Base-by-base conservation (phyloP, 2,113 vertebrate genomes). In the Leuciscus idus region DNA sequence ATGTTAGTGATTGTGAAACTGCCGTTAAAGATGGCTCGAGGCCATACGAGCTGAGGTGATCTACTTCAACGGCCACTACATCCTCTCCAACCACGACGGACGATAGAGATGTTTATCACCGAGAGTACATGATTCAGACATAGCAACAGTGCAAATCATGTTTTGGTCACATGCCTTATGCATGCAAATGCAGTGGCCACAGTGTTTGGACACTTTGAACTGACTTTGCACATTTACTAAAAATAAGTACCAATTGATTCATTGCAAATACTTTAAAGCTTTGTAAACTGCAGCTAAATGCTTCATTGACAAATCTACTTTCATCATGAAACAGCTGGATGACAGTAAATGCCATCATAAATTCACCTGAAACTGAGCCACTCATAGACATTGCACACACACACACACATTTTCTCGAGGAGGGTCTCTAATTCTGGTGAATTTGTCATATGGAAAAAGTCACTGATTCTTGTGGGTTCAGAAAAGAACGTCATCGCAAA, bases 1-100 rank as follows among this genome's bases (percentile, higher is more conserved):
- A 50, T 15, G 39, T 83, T 85, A 88, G 70, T 85, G 87, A 82
- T 85, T 83, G 39, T 85, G 87, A 88, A 88, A 88, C 72, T 83
- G 52, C 73, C 84, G 87, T 88, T 86, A 84, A 43, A 28, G 50
- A 81, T 81, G 80, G 52, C 73, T 74, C 8, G 21, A 39, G 48
- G 74, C 77, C 57, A 46, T 43, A 11, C n/a, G n/a, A 30, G n/a
- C 12, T 21, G 59, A 48, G 59, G 79, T 48, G 59, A 81, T 43
- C 10, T 57, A 23, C 74, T 57, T 57, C 57, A 81, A 85, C 30
- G 30, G 43, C 74, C 26, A 52, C 26, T 52, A 70, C 64, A 73
- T 46, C 76, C 84, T 80, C 77, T 70, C 52, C 64, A 86, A 78
- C 84, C 76, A 12, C 50, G 23, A 28, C 19, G 30, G 48, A 36